Evolutionary conservation across 2,797 vertebrate species (phyloP).

Genomic region (Tolypeutes matacus): DNA sequence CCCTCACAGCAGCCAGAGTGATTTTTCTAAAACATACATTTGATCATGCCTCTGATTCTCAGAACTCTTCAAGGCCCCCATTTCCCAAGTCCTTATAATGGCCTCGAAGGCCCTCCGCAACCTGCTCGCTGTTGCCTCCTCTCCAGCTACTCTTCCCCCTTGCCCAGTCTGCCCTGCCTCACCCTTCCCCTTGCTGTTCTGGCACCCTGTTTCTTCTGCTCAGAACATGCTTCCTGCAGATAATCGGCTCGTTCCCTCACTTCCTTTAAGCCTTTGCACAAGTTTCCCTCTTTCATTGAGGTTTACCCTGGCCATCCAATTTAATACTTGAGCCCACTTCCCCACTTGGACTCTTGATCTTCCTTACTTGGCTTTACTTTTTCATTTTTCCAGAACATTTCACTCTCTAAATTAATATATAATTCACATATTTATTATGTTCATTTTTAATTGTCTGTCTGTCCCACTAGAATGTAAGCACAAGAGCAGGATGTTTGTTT

Average conservation of each 20-base stretch:
- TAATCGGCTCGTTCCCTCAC: neutral
- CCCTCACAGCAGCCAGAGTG: neutral
- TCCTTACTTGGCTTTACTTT: neutral
- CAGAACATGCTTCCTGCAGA: neutral
- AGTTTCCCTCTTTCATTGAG: neutral
- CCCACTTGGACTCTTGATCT: neutral
- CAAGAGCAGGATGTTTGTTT: neutral
- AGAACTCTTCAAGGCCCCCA: neutral
- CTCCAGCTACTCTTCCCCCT: too few species aligned
- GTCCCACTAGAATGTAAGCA: neutral
- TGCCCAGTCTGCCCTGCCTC: neutral
- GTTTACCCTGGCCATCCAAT: neutral
- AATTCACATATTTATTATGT: neutral
- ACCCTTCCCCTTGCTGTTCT: neutral
- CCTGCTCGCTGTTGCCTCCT: accelerated
- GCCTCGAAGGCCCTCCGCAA: too few species aligned
- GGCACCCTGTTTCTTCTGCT: neutral
- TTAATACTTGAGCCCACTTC: neutral
- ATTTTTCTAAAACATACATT: neutral
- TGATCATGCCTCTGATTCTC: neutral
- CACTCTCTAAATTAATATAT: neutral
- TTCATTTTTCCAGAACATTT: neutral
- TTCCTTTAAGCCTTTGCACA: neutral
- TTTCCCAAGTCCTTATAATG: neutral
- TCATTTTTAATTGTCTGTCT: neutral